Evolutionary conservation across 1,140 invertebrate genomes (phyloP).

Genomic region (Drosophila biarmipes): DNA sequence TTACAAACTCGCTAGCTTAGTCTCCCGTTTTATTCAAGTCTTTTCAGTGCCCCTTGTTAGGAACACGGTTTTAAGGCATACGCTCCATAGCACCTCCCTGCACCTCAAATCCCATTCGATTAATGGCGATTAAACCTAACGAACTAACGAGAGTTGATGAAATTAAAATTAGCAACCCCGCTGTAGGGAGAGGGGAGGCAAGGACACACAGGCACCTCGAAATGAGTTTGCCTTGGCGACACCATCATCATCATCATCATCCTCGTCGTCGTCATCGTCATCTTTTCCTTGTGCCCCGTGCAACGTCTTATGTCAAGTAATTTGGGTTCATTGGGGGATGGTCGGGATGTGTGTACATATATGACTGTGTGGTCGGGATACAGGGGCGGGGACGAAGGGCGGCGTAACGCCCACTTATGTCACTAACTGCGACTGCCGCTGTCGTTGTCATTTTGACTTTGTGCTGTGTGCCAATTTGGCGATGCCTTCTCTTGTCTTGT

Average conservation of each 20-base stretch:
- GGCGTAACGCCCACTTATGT: slow-evolving; percentile 42
- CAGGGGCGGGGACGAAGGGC: neutral
- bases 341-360: neutral
- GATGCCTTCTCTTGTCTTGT: slow-evolving; percentile 46
- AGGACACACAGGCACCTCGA: slow-evolving; percentile 27
- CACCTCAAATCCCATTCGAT: slow-evolving; percentile 21
- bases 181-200: slow-evolving; percentile 1
- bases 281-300: slow-evolving; percentile 35
- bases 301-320: slow-evolving; percentile 32
- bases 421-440: slow-evolving; percentile 35
- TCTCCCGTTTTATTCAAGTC: neutral
- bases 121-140: slow-evolving; percentile 37
- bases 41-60: no score
- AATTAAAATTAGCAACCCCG: slow-evolving; percentile 42
- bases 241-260: slow-evolving; percentile 20
- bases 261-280: slow-evolving; percentile 38
- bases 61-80: no score
- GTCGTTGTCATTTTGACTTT: slow-evolving; percentile 55
- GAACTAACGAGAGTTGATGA: slow-evolving; percentile 44
- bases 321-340: slow-evolving; percentile 29
- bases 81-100: neutral
- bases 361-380: neutral
- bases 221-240: slow-evolving; percentile 47
- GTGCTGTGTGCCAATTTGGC: slow-evolving; percentile 50
- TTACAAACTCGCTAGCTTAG: neutral